Base-by-base conservation (phyloP, 2,113 vertebrate species). In the Trogon melanurus region DNA sequence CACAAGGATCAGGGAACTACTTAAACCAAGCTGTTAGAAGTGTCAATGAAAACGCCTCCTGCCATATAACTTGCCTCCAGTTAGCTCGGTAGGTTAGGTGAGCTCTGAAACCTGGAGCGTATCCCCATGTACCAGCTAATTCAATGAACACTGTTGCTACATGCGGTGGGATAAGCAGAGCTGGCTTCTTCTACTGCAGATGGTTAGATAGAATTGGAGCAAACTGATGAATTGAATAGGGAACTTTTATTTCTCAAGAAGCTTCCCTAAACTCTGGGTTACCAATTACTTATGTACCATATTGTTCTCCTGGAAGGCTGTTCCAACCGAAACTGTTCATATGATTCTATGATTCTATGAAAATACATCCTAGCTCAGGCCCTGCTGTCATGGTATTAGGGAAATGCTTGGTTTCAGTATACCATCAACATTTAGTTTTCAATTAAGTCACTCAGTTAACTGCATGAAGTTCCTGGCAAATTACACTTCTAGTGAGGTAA, bases 51-150 rank as follows among this genome's bases (percentile, higher is more conserved):
- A 92, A 62, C 3, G 14, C 56, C 20, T 72, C 6, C 22, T 58
- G 32, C 15, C 19, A 14, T 67, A 26, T 14, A 69, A 56, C n/a
- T 50, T 4, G 1, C 16, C 17, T 65, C 7, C 22, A 80, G 13
- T 26, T 27, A 73, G 13, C 48, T 2, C 13, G 22, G 6, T 29
- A 73, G 48, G 11, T 32, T 45, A 83, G 16, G 15, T 44, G 15
- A 64, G 9, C 25, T 51, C 45, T 4, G 0, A 75, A 79, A 51
- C 11, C 15, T 51, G 7, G 17, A 47, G 8, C 12, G 6, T 32
- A n/a, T 30, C 2, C 7, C 8, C 48, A 51, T 0, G 0, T 78
- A 41, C 10, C 44, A 75, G 12, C 1, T 64, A 75, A 66, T 75
- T 51, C 41, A 57, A 7, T 16, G 4, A 70, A 61, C 5, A 19